Evolutionary conservation across 2,888 invertebrate species (phyloP), one percentile per base, ranked within the genome.

Genomic region (Metacarcinus magister): DNA sequence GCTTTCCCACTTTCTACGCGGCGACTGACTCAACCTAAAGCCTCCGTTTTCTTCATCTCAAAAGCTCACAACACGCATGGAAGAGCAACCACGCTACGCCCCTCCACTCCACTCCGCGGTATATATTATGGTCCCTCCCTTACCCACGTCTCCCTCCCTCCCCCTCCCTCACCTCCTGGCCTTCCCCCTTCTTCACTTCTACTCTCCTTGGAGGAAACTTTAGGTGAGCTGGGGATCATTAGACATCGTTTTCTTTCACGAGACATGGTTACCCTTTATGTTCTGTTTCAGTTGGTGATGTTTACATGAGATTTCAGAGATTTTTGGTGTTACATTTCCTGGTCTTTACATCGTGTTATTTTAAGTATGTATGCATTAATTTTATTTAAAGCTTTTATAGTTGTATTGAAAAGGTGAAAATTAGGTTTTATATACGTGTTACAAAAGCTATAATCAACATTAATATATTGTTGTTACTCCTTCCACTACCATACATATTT

Each of bases 1-100:
- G 92, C 54, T 87, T 92, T 92, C 95, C 95, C 95, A 95, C 16
- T 95, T 95, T 95, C 95, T 95, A 95, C 95, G 95, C 92, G 92
- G 43, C 95, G 23, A 28, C 44, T 16, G 7, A 28, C 44, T 16
- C 16, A 67, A 54, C 92, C 44, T 91, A 75, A 95, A 92, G 91
- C 28, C 90, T 92, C 91, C 92, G 95, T 95, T 95, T 95, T 95
- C 95, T 95, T 75, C 91, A 95, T 75, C 75, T 91, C 92, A 75
- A 95, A 95, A 92, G 39, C 48, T 32, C 32, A 43, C 82, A 23
- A 46, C 67, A 67, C 92, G 75, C 95, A n/a, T 93, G 93, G 93
- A 44, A 93, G 93, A 75, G 93, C 54, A n/a, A 44, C 67, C 43
- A 32, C 43, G 75, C 75, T 93, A 93, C 93, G 93, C 93, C 60